phyloP scores from a whole-genome alignment of 2,113 vertebrate genomes.

The Tinamus guttatus region DNA sequence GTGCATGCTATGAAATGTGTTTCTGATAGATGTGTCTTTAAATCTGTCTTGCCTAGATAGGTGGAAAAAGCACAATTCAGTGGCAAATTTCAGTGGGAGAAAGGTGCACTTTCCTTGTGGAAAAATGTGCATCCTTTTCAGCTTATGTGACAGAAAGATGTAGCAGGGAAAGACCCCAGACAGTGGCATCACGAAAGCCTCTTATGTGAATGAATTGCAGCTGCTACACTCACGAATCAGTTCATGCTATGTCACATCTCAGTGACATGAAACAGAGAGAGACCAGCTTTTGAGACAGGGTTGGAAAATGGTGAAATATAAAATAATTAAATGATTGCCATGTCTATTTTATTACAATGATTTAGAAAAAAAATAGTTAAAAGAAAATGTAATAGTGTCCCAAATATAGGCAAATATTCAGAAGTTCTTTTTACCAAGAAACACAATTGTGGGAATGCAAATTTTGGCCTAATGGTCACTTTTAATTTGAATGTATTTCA shows the following conservation, averaged over 20 bases:
- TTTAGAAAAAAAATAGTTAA: not conserved
- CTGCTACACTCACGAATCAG: accelerated
- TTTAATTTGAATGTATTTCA: not conserved
- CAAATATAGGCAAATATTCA: not conserved
- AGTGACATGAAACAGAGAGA: not conserved
- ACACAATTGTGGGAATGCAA: not conserved
- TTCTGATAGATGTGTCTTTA: not conserved
- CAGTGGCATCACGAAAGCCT: not conserved
- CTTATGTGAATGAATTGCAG: accelerated
- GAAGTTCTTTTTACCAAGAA: not conserved
- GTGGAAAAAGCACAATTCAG: not conserved
- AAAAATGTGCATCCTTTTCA: not conserved
- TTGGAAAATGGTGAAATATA: not conserved
- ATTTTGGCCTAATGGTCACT: not conserved
- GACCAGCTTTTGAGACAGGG: not conserved
- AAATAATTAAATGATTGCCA: not conserved
- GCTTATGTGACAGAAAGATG: accelerated
- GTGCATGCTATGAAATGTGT: not conserved
- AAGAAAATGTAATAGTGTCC: not conserved
- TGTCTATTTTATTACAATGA: not conserved
- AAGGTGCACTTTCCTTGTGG: not conserved
- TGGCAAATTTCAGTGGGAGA: not conserved
- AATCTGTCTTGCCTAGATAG: not conserved
- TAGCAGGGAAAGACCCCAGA: not conserved
- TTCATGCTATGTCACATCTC: not conserved